Conservation (phyloP, 2,797 vertebrate genomes). For the Sebastolobus altivelis region DNA sequence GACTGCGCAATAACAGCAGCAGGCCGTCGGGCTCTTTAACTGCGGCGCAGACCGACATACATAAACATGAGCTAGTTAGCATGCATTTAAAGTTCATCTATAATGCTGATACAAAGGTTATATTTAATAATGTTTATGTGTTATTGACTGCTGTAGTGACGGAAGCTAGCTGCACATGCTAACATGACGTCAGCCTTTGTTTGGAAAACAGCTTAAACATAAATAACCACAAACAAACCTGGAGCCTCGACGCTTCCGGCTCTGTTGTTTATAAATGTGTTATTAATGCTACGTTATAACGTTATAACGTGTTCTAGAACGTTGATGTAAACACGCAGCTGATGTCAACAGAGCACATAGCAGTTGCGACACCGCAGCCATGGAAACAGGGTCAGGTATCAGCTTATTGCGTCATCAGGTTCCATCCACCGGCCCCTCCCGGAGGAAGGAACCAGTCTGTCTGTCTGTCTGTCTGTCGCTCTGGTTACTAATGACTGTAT, state of each 20-base stretch:
- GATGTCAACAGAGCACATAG: slow-evolving; percentile 3
- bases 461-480: too few species aligned
- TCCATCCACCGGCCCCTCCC: not conserved
- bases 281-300: not conserved
- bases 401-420: not conserved
- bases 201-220: not conserved
- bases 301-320: too few species aligned
- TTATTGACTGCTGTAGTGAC: not conserved
- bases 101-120: accelerated
- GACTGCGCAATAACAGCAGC: slow-evolving; percentile 51
- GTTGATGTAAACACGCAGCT: not conserved
- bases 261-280: not conserved
- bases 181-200: not conserved
- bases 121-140: not conserved
- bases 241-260: not conserved
- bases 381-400: slow-evolving; percentile 34
- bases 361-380: slow-evolving; percentile 10
- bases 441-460: not conserved
- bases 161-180: not conserved
- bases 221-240: not conserved
- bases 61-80: not conserved
- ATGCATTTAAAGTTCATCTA: accelerated
- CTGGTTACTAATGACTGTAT: not conserved
- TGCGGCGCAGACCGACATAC: not conserved
- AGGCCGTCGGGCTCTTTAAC: slow-evolving; percentile 1